Percentiles rank a stretch among this genome's conserved stretches.
Evolutionary conservation across 2,797 vertebrate genomes (phyloP).

Genomic region (Anguilla megastoma): DNA sequence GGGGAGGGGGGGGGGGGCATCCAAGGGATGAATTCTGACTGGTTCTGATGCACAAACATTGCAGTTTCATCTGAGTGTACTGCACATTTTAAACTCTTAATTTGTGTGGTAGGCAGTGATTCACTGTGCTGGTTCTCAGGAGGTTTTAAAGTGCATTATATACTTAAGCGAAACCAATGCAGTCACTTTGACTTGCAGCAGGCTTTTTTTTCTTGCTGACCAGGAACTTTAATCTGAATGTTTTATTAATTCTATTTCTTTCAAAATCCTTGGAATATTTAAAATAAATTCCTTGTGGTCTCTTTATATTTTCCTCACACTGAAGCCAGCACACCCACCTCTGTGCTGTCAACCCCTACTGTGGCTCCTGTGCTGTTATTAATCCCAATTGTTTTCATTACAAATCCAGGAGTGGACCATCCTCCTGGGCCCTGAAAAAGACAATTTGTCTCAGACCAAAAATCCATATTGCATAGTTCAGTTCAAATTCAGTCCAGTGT

Average conservation of each 20-base stretch:
- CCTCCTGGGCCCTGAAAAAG: constrained; percentile 17
- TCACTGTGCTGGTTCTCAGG: not conserved
- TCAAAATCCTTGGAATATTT: constrained; percentile 22
- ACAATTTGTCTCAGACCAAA: not conserved
- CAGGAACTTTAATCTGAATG: constrained; percentile 17
- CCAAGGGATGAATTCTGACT: not conserved
- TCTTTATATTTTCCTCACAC: not conserved
- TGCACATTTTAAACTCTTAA: not conserved
- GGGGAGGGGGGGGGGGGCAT: not conserved
- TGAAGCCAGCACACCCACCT: constrained; percentile 19
- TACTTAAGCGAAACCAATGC: not conserved
- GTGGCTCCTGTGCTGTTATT: constrained; percentile 34
- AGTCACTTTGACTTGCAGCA: not conserved
- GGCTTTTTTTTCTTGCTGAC: not conserved
- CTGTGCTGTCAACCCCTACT: constrained; percentile 18
- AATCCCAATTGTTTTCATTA: constrained; percentile 45
- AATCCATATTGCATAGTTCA: not conserved
- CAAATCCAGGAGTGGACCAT: constrained; percentile 43
- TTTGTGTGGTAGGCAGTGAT: not conserved
- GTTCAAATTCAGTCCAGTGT: not conserved
- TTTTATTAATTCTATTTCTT: constrained; percentile 29
- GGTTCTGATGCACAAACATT: not conserved
- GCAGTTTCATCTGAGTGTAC: not conserved
- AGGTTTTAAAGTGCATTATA: not conserved
- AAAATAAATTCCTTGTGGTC: not conserved